Base-by-base conservation (phyloP, 2,888 invertebrate genomes). In the Meganola albula region DNA sequence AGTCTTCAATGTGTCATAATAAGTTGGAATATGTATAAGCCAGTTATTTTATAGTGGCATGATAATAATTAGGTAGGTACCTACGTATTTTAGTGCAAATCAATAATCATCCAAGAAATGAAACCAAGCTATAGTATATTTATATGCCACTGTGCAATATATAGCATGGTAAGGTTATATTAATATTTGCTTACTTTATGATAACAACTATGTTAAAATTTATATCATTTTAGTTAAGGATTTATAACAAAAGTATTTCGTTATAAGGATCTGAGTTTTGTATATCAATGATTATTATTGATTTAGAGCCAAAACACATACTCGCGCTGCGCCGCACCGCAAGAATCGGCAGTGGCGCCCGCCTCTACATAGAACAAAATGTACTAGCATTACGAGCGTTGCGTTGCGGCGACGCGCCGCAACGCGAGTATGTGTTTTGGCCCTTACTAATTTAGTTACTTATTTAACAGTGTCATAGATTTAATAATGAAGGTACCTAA, bases 81-180 rank as follows among this genome's bases (percentile, higher is more conserved):
- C 31, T 40, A 42, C 35, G n/a, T 55, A 48, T 44, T 44, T 48
- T 43, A 53, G 52, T 53, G 52, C 52, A 55, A 52, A 55, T 40
- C 38, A 32, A 38, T 29, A 37, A 35, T 35, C 16, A 44, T 32
- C 48, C 39, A 22, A 35, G 16, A 51, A 41, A 34, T 35, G 38
- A 31, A 40, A 42, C 37, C 27, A 9, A 27, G n/a, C n/a, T 22
- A 43, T 32, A 37, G 28, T 32, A 40, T 43, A 37, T 48, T 40
- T 43, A 27, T 54, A 54, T 52, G 63, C 63, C 52, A 46, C 42
- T 53, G 66, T 66, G 65, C 66, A 66, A 63, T 64, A 49, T 40
- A n/a, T n/a, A n/a, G n/a, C n/a, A n/a, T 16, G 16, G 6, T 16
- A 16, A 16, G 16, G 16, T 16, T 16, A 5, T 16, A 16, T 16